phyloP scores from a whole-genome alignment of 2,888 invertebrate genomes.

The Sphaerolaimus hirsutus region DNA sequence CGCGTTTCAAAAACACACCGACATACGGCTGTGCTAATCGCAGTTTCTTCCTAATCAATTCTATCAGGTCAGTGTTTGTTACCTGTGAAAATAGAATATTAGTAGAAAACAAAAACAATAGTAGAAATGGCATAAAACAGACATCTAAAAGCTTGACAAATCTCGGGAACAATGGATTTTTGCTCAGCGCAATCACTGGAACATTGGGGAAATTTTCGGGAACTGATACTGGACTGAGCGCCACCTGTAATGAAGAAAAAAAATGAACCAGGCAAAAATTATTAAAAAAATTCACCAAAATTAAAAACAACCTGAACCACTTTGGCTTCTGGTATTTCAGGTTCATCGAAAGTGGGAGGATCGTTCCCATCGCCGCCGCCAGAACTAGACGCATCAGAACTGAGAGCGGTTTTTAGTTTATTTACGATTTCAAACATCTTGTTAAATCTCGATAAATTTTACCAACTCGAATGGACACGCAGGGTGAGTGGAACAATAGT shows the following conservation, averaged over 20 bases:
- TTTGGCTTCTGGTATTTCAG: no score
- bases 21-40: conserved; percentile 85
- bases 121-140: conserved; percentile 8
- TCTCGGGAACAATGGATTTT: conserved; percentile 86
- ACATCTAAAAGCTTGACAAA: conserved; percentile 93
- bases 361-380: no score
- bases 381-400: neutral
- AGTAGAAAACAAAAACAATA: neutral
- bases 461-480: no score
- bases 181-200: conserved; percentile 70
- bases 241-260: neutral
- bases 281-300: neutral
- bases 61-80: conserved; percentile 58
- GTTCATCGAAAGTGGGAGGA: no score
- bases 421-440: neutral
- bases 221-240: conserved; percentile 39
- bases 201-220: conserved; percentile 90
- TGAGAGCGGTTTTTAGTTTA: neutral
- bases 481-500: no score
- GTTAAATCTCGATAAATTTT: no score
- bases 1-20: conserved; percentile 78
- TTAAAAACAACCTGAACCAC: no score
- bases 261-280: neutral
- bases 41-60: conserved; percentile 69
- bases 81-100: conserved; percentile 36